Evolutionary conservation across 2,113 vertebrate species (phyloP).

Genomic region (Vulpes ferrilata): DNA sequence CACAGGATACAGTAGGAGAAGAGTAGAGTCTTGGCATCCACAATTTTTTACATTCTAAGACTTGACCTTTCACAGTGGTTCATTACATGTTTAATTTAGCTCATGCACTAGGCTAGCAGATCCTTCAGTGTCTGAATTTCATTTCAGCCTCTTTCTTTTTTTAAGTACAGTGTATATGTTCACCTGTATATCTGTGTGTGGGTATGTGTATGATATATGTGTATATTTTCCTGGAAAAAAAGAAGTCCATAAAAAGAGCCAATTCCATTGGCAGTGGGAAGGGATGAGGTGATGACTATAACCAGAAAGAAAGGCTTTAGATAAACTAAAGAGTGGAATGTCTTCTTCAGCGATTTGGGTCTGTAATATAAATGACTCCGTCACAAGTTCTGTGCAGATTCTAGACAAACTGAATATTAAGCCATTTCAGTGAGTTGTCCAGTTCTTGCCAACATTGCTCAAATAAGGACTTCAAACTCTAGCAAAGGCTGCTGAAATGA

Average conservation of each 20-base stretch:
- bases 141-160: not conserved
- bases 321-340: not conserved
- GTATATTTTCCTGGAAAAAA: not conserved
- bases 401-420: not conserved
- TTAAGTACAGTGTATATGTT: not conserved
- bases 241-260: not conserved
- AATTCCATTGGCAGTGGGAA: not conserved
- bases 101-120: not conserved
- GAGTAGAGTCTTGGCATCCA: conserved; percentile 44
- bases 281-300: not conserved
- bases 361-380: not conserved
- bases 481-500: not conserved
- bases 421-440: not conserved
- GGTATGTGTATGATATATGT: not conserved
- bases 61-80: conserved; percentile 40
- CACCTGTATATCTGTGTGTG: not conserved
- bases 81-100: not conserved
- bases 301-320: not conserved
- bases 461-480: not conserved
- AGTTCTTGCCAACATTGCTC: conserved; percentile 13
- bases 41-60: conserved; percentile 44
- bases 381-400: not conserved
- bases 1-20: conserved; percentile 62
- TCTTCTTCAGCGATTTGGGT: not conserved
- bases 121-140: not conserved